Conservation (phyloP, 2,888 invertebrate species). For the Apodemia mormo region DNA sequence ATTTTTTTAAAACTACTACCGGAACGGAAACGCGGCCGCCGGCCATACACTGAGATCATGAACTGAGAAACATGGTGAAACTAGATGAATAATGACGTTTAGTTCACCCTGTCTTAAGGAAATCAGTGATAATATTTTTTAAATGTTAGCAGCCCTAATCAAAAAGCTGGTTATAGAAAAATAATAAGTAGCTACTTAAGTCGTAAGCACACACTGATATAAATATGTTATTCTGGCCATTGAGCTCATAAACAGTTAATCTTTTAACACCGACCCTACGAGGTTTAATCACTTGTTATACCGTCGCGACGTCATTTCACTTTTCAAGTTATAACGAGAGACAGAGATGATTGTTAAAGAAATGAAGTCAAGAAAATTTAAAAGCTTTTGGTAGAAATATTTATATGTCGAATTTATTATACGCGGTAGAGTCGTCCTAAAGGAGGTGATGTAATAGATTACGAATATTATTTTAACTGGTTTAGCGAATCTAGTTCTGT, state of each 20-base stretch:
- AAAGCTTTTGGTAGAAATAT: slow-evolving; percentile 7
- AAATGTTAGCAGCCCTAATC: not conserved
- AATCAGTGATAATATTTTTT: no score
- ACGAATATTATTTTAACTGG: no score
- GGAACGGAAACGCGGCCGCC: no score
- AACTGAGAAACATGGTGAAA: no score
- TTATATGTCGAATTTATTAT: not conserved
- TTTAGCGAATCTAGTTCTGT: no score
- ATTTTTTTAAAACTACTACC: no score
- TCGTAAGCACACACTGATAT: not conserved
- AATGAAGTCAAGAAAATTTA: not conserved
- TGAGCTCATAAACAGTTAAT: not conserved
- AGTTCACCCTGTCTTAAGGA: no score
- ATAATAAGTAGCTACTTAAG: not conserved
- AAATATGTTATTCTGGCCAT: not conserved
- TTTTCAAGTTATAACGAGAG: slow-evolving; percentile 6
- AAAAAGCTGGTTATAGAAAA: not conserved
- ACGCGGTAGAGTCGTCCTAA: not conserved
- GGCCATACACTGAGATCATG: no score
- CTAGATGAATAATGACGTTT: no score
- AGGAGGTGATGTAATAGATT: no score
- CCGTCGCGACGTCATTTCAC: slow-evolving; percentile 4
- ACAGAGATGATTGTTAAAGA: slow-evolving; percentile 1
- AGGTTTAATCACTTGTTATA: slow-evolving; percentile 3
- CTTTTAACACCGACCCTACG: slow-evolving; percentile 2